A percentile compares a stretch with the other conserved stretches of the same genome.
Conservation (phyloP, 1,140 invertebrate species). For the Sitobion miscanthi region DNA sequence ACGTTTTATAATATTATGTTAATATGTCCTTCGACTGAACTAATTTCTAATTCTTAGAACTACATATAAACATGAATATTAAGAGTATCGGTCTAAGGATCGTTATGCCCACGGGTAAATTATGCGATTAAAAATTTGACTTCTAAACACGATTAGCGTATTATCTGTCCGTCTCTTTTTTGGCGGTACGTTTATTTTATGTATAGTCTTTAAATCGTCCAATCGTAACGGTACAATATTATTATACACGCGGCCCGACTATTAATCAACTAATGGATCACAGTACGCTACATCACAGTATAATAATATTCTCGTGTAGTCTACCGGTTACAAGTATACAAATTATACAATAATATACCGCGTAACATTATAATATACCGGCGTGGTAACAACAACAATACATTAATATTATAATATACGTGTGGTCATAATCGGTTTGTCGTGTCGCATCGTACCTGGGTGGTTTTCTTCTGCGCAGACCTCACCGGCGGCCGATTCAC, state of each 20-base stretch:
- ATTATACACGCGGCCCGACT: not conserved
- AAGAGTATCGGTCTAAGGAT: not conserved
- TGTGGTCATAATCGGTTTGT: not conserved
- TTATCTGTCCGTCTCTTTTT: not conserved
- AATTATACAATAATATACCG: not conserved
- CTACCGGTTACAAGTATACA: not conserved
- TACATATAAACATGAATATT: not conserved
- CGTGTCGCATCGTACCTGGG: constrained; percentile 58
- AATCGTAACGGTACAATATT: not conserved
- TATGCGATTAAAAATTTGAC: not conserved
- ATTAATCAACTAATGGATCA: not conserved
- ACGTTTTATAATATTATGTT: not conserved
- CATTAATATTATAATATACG: not conserved
- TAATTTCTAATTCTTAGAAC: not conserved
- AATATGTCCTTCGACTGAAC: not conserved
- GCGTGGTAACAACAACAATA: not conserved
- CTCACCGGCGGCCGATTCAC: constrained; percentile 78
- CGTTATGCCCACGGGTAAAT: not conserved
- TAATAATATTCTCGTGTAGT: not conserved
- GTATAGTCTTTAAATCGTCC: not conserved
- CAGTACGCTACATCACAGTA: not conserved
- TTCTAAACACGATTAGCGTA: not conserved
- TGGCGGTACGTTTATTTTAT: not conserved
- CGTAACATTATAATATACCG: not conserved
- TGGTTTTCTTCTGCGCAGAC: constrained; percentile 61